Conservation (phyloP, 2,888 invertebrate genomes). For the Eristalinus sepulchralis region DNA sequence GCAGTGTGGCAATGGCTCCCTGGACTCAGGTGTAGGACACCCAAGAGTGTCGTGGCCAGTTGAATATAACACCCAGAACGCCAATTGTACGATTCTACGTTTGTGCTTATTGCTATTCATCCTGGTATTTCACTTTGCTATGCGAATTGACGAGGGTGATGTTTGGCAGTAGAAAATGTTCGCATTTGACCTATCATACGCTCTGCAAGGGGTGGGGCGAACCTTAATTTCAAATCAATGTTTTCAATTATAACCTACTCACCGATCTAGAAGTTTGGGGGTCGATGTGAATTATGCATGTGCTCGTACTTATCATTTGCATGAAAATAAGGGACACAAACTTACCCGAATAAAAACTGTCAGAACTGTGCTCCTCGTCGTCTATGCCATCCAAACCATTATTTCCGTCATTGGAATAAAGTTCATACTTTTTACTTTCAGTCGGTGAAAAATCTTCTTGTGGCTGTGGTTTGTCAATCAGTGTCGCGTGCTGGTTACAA, state of each 20-base stretch:
- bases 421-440: conserved; percentile 58
- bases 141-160: conserved; percentile 54
- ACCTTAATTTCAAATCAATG: conserved; percentile 24
- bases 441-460: conserved; percentile 65
- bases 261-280: neutral
- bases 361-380: conserved; percentile 78
- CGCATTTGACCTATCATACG: conserved; percentile 41
- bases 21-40: conserved; percentile 81
- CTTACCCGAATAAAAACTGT: conserved; percentile 81
- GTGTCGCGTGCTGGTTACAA: conserved; percentile 48
- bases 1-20: conserved; percentile 80
- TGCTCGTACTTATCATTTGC: conserved; percentile 9
- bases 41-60: conserved; percentile 81
- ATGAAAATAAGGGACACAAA: neutral
- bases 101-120: conserved; percentile 75
- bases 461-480: conserved; percentile 64
- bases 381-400: conserved; percentile 71
- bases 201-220: neutral
- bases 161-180: conserved; percentile 55
- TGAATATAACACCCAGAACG: conserved; percentile 81
- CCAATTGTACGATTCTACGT: conserved; percentile 80
- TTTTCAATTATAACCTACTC: conserved; percentile 27
- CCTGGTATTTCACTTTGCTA: conserved; percentile 54
- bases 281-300: conserved; percentile 34
- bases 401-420: conserved; percentile 72